Base-by-base conservation (phyloP, 2,888 invertebrate genomes). In the Palloptera scutellata region DNA sequence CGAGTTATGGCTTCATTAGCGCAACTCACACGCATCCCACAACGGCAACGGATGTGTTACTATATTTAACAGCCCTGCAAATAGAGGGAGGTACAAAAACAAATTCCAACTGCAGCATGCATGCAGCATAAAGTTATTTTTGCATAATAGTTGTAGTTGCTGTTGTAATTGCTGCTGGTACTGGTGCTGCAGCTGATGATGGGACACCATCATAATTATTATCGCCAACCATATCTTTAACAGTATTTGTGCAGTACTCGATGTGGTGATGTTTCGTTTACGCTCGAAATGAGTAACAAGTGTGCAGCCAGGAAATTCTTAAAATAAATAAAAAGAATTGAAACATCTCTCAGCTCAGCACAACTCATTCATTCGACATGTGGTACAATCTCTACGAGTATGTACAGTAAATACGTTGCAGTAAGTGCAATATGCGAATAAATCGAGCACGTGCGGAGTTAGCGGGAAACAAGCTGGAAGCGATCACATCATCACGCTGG, bases 1-100 rank as follows among this genome's bases (percentile, higher is more conserved):
- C 30, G 30, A 75, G 77, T 74, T 78, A 78, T 76, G 79, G 75
- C 79, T 78, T 78, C 78, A 79, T 79, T 78, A 78, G 77, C 74
- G 74, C 76, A 79, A 76, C 73, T 70, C 77, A 73, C 73, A 76
- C 76, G 75, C 30, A 30, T 30, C 30, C 30, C 30, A 30, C 30
- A 30, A 30, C 30, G 30, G 30, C 30, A 78, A 53, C 62, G 67
- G 67, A 67, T 62, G 62, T 62, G 51, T 58, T 52, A 45, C 53
- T 4, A 30, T 30, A 30, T 30, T 30, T 30, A 30, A 30, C 30
- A 30, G 6, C 30, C 30, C 30, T 30, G 30, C 30, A 30, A 30
- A 30, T 30, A 30, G 30, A 30, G 30, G 30, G 30, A 30, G 30
- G 30, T 30, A 30, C 6, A 30, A 2, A 45, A 55, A 45, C 54